phyloP scores from a whole-genome alignment of 2,113 vertebrate species.

The Fregata magnificens region DNA sequence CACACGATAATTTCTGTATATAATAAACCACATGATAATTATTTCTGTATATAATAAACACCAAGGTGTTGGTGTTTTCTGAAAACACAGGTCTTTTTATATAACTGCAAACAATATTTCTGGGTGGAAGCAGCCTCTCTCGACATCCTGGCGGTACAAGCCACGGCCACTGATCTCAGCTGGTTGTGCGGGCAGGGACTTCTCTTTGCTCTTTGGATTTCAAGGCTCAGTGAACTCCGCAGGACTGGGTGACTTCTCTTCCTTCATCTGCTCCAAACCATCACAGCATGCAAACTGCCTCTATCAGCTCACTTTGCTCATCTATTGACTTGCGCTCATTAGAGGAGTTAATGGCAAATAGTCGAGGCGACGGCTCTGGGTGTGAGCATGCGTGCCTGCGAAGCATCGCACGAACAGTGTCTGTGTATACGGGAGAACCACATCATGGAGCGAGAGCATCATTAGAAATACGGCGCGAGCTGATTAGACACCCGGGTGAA shows the following conservation, averaged over 20 bases:
- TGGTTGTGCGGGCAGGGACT: background rate
- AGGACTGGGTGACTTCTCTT: background rate
- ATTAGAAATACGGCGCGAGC: accelerated
- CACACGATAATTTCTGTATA: too few relatives aligned
- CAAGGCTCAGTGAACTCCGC: background rate
- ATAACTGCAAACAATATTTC: background rate
- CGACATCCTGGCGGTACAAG: background rate
- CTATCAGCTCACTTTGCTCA: background rate
- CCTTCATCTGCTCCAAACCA: background rate
- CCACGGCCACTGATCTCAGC: background rate
- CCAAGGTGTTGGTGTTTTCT: background rate
- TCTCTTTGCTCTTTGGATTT: background rate
- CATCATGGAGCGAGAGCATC: background rate
- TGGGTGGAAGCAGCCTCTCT: background rate
- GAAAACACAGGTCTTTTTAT: background rate
- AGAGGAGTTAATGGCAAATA: background rate
- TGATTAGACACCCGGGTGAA: background rate
- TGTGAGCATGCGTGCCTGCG: accelerated
- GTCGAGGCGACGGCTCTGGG: accelerated
- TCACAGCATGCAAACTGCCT: background rate
- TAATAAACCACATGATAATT: background rate
- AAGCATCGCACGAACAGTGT: accelerated
- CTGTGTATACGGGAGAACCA: accelerated
- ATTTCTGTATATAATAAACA: background rate
- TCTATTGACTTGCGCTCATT: background rate